These are phyloP conservation scores for Amniataba percoides DNA, from an alignment of 2,797 vertebrate genomes.

Conservation along the genomic window DNA sequence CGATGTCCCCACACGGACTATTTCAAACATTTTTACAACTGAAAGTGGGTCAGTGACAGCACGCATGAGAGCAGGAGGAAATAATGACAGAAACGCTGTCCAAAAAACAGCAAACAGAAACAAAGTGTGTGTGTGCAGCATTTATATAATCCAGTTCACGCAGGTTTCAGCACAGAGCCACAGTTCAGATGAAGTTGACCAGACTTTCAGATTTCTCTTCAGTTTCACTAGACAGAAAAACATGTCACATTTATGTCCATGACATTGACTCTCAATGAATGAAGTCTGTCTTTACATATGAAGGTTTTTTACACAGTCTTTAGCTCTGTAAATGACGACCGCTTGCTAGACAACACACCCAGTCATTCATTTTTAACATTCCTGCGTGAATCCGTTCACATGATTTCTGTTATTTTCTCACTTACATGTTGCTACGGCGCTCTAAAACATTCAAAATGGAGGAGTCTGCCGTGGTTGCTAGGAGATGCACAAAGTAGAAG, in stretches of 20 bases:
- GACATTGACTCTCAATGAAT: not conserved
- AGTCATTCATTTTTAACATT: not conserved
- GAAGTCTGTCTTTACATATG: not conserved
- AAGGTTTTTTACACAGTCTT: too few species aligned
- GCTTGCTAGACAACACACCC: not conserved
- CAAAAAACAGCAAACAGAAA: not conserved
- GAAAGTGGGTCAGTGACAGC: not conserved
- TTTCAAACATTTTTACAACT: not conserved
- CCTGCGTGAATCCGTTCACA: too few species aligned
- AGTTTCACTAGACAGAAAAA: not conserved
- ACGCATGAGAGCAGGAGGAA: not conserved
- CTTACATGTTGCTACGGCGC: not conserved
- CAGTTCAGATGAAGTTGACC: too few species aligned
- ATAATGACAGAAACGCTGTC: not conserved
- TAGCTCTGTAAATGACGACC: too few species aligned
- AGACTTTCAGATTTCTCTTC: too few species aligned
- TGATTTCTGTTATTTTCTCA: not conserved
- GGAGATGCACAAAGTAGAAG: constrained; percentile 45
- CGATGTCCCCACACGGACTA: not conserved
- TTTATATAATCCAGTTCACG: not conserved
- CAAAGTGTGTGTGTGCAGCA: not conserved
- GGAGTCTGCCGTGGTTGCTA: constrained; percentile 51
- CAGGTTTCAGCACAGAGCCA: too few species aligned
- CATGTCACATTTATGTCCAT: not conserved
- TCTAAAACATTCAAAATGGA: constrained; percentile 56